A percentile compares a stretch with the other conserved stretches of the same genome.
Conservation (phyloP, 1,140 invertebrate genomes). For the Drosophila nannoptera region DNA sequence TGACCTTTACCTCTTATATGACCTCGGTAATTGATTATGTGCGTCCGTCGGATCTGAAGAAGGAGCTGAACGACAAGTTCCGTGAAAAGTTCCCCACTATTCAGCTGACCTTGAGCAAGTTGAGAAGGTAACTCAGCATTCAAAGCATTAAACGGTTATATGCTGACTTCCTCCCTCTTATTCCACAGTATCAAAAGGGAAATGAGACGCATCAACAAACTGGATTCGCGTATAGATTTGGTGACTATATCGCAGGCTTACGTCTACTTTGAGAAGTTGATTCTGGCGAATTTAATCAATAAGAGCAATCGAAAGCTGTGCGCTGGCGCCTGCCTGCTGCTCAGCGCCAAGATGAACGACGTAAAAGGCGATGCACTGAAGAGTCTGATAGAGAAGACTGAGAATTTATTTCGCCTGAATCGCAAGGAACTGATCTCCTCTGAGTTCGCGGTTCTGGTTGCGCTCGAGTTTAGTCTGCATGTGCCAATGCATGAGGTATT, state of each 20-base stretch:
- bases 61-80: conserved; percentile 98
- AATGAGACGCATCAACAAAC: conserved; percentile 95
- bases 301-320: conserved; percentile 97
- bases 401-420: conserved; percentile 93
- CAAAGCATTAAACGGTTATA: neutral
- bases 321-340: conserved; percentile 94
- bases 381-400: conserved; percentile 93
- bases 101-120: conserved; percentile 96
- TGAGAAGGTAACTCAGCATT: conserved; percentile 86
- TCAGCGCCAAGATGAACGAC: conserved; percentile 98
- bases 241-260: conserved; percentile 96
- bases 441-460: conserved; percentile 96
- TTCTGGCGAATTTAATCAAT: conserved; percentile 94
- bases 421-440: conserved; percentile 93
- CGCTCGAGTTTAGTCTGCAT: conserved; percentile 95
- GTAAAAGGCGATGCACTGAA: conserved; percentile 93
- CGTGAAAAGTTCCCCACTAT: conserved; percentile 96
- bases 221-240: conserved; percentile 90
- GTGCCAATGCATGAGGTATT: conserved; percentile 93
- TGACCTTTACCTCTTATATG: conserved; percentile 98
- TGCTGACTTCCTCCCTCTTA: neutral
- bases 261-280: conserved; percentile 98
- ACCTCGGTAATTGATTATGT: conserved; percentile 98
- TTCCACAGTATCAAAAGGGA: conserved; percentile 89
- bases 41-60: conserved; percentile 96